Percentiles rank a stretch among this genome's conserved stretches.
These are phyloP conservation scores for Poeciliopsis turrubarensis DNA, from an alignment of 2,113 vertebrate genomes.

Conservation along the genomic window DNA sequence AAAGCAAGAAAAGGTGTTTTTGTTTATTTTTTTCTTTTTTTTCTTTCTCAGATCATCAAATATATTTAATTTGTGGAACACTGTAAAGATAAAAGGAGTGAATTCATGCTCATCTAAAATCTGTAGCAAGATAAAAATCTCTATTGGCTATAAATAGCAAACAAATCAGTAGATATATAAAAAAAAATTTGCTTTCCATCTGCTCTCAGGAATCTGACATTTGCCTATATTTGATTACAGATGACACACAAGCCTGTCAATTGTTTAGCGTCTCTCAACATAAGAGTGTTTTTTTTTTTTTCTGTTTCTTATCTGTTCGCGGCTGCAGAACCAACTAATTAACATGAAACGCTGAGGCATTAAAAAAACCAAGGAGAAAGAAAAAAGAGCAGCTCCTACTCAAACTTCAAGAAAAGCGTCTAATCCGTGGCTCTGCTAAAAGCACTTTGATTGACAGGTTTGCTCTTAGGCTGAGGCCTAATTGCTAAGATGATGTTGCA, in stretches of 20 bases:
- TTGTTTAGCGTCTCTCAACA: constrained; percentile 25
- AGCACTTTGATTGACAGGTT: constrained; percentile 47
- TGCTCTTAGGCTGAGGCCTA: constrained; percentile 8
- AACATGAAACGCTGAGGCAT: constrained; percentile 21
- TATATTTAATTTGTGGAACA: no score
- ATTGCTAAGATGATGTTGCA: constrained; percentile 35
- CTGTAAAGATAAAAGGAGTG: neutral
- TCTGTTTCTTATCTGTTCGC: constrained; percentile 13
- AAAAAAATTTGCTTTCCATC: neutral
- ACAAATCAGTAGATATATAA: constrained; percentile 29
- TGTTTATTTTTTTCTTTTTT: no score
- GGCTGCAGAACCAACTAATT: constrained; percentile 36
- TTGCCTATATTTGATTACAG: constrained; percentile 44
- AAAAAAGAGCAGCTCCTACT: constrained; percentile 39
- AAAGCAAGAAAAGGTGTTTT: no score
- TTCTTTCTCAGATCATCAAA: no score
- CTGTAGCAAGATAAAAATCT: neutral
- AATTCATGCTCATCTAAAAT: constrained; percentile 1
- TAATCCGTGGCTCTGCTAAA: constrained; percentile 28
- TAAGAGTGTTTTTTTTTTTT: constrained; percentile 41
- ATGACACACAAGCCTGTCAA: neutral
- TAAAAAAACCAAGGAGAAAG: constrained; percentile 30
- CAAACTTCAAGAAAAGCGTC: constrained; percentile 22
- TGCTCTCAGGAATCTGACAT: constrained; percentile 6
- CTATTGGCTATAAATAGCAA: constrained; percentile 7